A percentile compares a stretch with the other conserved stretches of the same genome.
These are phyloP conservation scores for Platycheirus rosarum DNA, from an alignment of 2,888 invertebrate genomes.

Conservation along the genomic window DNA sequence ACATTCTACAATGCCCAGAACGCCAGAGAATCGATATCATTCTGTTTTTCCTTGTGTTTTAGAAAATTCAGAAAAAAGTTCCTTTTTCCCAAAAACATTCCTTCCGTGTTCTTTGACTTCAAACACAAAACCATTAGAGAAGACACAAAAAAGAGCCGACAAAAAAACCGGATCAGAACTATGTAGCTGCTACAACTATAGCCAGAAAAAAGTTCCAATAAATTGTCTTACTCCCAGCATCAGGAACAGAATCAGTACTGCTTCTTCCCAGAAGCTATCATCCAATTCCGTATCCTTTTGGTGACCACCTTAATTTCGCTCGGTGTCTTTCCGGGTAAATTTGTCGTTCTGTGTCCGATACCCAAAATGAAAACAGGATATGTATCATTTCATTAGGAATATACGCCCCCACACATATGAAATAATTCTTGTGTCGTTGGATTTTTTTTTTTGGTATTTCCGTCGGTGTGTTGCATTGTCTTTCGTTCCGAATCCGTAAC, in stretches of 20 bases:
- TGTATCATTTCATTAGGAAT: conserved; percentile 72
- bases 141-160: conserved; percentile 7
- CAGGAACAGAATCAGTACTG: conserved; percentile 42
- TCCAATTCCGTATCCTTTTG: conserved; percentile 53
- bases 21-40: conserved; percentile 20
- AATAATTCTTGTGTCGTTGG: conserved; percentile 46
- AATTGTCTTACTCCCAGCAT: conserved; percentile 51
- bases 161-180: conserved; percentile 10
- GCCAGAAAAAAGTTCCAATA: conserved; percentile 43
- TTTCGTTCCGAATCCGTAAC: conserved; percentile 12
- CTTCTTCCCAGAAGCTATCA: conserved; percentile 25
- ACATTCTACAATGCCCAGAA: conserved; percentile 2
- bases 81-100: conserved; percentile 10
- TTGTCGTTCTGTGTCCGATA: conserved; percentile 53
- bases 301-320: conserved; percentile 26
- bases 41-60: neutral
- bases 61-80: too few species aligned
- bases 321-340: conserved; percentile 39
- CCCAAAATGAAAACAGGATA: conserved; percentile 69
- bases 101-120: conserved; percentile 44
- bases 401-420: conserved; percentile 58
- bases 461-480: neutral
- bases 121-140: conserved; percentile 31
- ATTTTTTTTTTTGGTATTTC: neutral
- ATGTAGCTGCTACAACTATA: neutral